These are phyloP conservation scores for Erinaceus europaeus DNA, from an alignment of 2,113 vertebrate genomes.

Conservation along the genomic window DNA sequence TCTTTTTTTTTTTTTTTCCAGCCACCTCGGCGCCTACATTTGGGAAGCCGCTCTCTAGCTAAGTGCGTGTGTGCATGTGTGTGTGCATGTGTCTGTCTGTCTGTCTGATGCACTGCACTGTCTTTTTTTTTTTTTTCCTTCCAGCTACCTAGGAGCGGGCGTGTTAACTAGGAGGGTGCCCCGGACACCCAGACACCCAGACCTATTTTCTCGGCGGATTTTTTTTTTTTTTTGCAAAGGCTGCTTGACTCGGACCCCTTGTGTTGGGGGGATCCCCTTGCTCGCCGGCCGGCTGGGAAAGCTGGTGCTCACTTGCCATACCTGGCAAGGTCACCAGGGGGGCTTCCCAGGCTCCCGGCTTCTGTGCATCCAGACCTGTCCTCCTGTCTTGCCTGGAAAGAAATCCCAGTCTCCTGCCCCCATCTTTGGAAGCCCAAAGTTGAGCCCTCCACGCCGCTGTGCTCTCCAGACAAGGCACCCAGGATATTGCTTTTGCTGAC, in stretches of 20 bases:
- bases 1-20: too few relatives aligned
- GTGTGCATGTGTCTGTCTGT: background rate
- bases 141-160: constrained; percentile 61
- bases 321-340: constrained; percentile 69
- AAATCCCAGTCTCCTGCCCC: constrained; percentile 23
- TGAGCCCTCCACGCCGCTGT: constrained; percentile 42
- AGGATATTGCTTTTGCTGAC: constrained; percentile 64
- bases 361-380: background rate
- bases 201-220: constrained; percentile 39
- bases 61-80: background rate
- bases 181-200: constrained; percentile 37
- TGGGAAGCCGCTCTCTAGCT: constrained; percentile 36
- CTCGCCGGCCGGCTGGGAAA: constrained; percentile 22
- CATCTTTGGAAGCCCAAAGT: constrained; percentile 61
- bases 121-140: too few relatives aligned
- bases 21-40: constrained; percentile 40
- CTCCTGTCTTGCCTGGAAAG: background rate
- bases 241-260: background rate
- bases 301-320: constrained; percentile 45
- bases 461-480: constrained; percentile 52
- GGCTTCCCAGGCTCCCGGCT: constrained; percentile 33
- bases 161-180: constrained; percentile 55
- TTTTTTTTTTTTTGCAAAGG: too few relatives aligned
- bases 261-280: constrained; percentile 27
- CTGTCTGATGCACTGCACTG: constrained; percentile 51